phyloP scores from a whole-genome alignment of 2,797 vertebrate genomes.

The Oryzias sinensis region DNA sequence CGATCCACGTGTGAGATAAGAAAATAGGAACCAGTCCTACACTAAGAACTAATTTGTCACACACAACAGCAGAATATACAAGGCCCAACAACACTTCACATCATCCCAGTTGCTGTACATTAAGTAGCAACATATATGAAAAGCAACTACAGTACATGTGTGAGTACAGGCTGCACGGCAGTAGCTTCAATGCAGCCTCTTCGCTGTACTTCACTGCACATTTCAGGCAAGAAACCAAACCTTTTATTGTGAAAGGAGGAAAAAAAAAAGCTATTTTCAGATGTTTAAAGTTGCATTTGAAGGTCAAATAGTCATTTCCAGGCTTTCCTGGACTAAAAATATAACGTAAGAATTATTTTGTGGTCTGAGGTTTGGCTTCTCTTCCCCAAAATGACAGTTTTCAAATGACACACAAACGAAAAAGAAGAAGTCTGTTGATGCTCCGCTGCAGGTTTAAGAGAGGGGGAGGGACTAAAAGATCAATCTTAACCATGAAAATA shows the following conservation, averaged over 20 bases:
- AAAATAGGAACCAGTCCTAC: constrained; percentile 68
- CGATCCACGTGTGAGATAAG: constrained; percentile 33
- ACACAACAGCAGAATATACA: constrained; percentile 72
- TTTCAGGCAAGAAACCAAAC: constrained; percentile 44
- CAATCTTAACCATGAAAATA: constrained; percentile 16
- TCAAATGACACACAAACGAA: constrained; percentile 29
- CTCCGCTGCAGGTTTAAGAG: constrained; percentile 50
- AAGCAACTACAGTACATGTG: constrained; percentile 45
- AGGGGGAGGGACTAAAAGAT: not conserved
- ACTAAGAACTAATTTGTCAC: constrained; percentile 41
- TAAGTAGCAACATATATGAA: constrained; percentile 64
- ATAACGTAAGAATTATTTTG: constrained; percentile 29
- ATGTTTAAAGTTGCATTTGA: constrained; percentile 10
- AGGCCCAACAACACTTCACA: constrained; percentile 56
- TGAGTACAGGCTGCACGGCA: constrained; percentile 53
- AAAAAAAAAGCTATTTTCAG: constrained; percentile 16
- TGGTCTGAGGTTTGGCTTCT: constrained; percentile 46
- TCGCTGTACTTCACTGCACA: constrained; percentile 32
- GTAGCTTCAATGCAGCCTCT: constrained; percentile 39
- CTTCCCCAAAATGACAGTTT: constrained; percentile 51
- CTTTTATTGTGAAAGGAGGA: not conserved
- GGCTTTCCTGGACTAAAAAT: constrained; percentile 39
- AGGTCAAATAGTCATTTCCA: constrained; percentile 27
- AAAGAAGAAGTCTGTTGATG: constrained; percentile 45
- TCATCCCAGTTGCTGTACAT: constrained; percentile 58